A percentile compares a stretch with the other conserved stretches of the same genome.
Evolutionary conservation across 2,888 invertebrate genomes (phyloP).

Genomic region (Deroplatys truncata): DNA sequence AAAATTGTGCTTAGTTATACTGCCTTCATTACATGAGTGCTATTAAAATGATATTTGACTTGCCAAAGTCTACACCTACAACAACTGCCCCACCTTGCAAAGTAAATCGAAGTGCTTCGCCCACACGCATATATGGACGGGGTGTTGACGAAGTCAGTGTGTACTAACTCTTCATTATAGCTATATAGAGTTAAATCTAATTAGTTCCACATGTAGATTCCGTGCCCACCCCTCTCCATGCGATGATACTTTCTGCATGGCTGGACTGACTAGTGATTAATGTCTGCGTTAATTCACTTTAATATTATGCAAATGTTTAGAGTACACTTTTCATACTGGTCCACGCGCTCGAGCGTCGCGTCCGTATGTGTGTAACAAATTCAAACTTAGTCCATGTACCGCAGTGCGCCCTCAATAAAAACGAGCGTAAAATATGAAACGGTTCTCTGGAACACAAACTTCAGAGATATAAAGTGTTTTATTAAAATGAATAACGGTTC

Average conservation of each 20-base stretch:
- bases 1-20: no score
- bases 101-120: not conserved
- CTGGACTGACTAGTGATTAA: slow-evolving; percentile 16
- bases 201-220: slow-evolving; percentile 1
- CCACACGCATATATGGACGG: not conserved
- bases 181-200: slow-evolving; percentile 2
- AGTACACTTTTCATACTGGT: slow-evolving; percentile 3
- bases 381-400: not conserved
- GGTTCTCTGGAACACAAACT: not conserved
- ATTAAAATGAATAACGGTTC: not conserved
- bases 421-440: not conserved
- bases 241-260: not conserved
- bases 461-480: not conserved
- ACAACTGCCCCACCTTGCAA: not conserved
- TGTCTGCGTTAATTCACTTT: slow-evolving; percentile 23
- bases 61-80: not conserved
- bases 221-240: not conserved
- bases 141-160: not conserved
- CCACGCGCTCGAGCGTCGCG: not conserved
- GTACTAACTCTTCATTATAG: not conserved
- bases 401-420: not conserved
- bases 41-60: not conserved
- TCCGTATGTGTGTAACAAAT: not conserved
- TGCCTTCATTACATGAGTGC: no score
- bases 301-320: slow-evolving; percentile 24